Evolutionary conservation across 2,113 vertebrate genomes (phyloP), one percentile per base, ranked within the genome.

Genomic region (Myanophis thanlyinensis): DNA sequence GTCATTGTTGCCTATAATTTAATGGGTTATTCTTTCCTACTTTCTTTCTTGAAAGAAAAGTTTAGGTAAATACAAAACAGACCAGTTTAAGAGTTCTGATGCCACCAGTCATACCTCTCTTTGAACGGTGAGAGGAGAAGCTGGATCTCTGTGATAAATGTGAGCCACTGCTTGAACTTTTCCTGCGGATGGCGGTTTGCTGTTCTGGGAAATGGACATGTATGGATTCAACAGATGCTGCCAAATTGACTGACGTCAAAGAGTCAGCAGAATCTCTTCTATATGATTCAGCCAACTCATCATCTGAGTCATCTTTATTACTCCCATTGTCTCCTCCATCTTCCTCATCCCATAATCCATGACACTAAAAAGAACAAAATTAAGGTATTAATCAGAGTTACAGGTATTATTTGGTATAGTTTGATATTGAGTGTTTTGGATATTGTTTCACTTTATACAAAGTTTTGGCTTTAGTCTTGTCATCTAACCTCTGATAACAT

Each of bases 311-410:
- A 0, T 98, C 98, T 93, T 97, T 98, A 87, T 96, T 96, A 0
- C 89, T 96, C 89, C 94, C 97, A n/a, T 94, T 98, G 51, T 97
- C 98, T 20, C 95, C 97, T 88, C 98, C 96, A 85, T 99, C 98
- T 0, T 99, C 99, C 48, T 99, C 99, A 84, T 99, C 99, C 99
- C 99, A 99, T 44, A 99, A 95, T 47, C 99, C 99, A 0, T 99
- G 99, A 90, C 99, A 99, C 99, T 99, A 89, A 87, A n/a, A 90
- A 91, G 91, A 62, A 92, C 48, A 87, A 84, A 47, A 85, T 73
- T 3, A 67, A 27, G 40, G 94, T 51, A 95, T 48, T 13, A 15
- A 15, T 48, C 35, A 8, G 48, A 23, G 52, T 94, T 92, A 53
- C 18, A 88, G 30, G 87, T 47, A 25, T 80, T 90, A 92, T 54